Conservation (phyloP, 2,888 invertebrate species). For the Clistopyga incitator region DNA sequence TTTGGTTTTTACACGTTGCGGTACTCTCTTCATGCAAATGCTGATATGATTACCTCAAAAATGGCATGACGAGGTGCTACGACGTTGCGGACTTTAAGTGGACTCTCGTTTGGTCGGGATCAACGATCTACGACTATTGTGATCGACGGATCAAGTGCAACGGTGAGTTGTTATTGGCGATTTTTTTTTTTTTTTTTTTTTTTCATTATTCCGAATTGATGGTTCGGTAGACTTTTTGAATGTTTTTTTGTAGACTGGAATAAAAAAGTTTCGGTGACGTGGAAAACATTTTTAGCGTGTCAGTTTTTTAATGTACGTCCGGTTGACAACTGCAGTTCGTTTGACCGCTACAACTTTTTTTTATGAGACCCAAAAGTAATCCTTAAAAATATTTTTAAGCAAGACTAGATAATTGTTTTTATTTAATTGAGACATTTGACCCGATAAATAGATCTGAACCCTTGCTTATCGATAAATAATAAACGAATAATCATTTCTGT, state of each 20-base stretch:
- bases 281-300: neutral
- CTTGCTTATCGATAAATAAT: neutral
- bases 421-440: neutral
- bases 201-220: no score
- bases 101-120: neutral
- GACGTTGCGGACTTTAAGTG: neutral
- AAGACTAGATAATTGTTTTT: no score
- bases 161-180: constrained; percentile 1
- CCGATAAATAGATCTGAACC: neutral
- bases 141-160: constrained; percentile 8
- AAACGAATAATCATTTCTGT: neutral
- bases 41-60: neutral
- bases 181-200: neutral
- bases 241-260: neutral
- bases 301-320: neutral
- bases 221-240: neutral
- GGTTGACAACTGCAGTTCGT: neutral
- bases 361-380: neutral
- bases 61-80: constrained; percentile 19
- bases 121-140: constrained; percentile 27
- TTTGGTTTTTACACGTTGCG: neutral
- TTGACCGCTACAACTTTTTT: neutral
- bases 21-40: constrained; percentile 2
- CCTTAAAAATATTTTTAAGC: no score
- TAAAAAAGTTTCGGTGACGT: neutral